A percentile compares a stretch with the other conserved stretches of the same genome.
Conservation (phyloP, 1,140 invertebrate genomes). For the Spodoptera litura region DNA sequence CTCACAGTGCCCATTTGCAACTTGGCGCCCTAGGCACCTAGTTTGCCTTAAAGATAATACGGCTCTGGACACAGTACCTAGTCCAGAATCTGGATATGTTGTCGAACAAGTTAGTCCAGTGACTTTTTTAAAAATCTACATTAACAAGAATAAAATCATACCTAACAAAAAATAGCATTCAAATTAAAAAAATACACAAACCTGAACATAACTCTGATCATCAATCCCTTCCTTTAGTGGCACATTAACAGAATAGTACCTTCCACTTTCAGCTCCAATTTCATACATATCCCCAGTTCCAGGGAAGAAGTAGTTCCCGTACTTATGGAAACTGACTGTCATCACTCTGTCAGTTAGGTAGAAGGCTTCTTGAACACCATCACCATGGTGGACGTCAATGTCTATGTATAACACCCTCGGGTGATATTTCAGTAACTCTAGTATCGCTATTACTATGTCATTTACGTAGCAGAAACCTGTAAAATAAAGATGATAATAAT, state of each 20-base stretch:
- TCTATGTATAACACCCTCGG: slow-evolving; percentile 99
- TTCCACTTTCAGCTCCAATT: slow-evolving; percentile 96
- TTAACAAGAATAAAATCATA: no score
- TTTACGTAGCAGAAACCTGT: slow-evolving; percentile 98
- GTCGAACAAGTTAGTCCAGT: no score
- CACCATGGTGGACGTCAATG: slow-evolving; percentile 99
- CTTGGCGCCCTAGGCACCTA: no score
- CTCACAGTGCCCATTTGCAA: no score
- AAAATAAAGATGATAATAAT: slow-evolving; percentile 43
- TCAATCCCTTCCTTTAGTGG: slow-evolving; percentile 98
- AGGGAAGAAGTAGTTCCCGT: slow-evolving; percentile 99
- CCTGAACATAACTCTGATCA: slow-evolving; percentile 96
- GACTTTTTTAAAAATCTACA: no score
- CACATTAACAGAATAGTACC: slow-evolving; percentile 98
- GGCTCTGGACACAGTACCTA: no score
- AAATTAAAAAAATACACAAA: slow-evolving; percentile 52
- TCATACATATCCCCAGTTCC: slow-evolving; percentile 99
- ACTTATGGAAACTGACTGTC: slow-evolving; percentile 99
- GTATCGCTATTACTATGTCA: slow-evolving; percentile 99
- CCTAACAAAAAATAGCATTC: no score
- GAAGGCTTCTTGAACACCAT: slow-evolving; percentile 99
- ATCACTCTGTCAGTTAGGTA: slow-evolving; percentile 99
- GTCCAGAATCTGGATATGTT: no score
- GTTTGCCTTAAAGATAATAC: no score
- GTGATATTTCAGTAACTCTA: slow-evolving; percentile 98